Percentiles rank a stretch among this genome's conserved stretches.
phyloP scores from a whole-genome alignment of 1,140 invertebrate genomes.

The Latrodectus geometricus region DNA sequence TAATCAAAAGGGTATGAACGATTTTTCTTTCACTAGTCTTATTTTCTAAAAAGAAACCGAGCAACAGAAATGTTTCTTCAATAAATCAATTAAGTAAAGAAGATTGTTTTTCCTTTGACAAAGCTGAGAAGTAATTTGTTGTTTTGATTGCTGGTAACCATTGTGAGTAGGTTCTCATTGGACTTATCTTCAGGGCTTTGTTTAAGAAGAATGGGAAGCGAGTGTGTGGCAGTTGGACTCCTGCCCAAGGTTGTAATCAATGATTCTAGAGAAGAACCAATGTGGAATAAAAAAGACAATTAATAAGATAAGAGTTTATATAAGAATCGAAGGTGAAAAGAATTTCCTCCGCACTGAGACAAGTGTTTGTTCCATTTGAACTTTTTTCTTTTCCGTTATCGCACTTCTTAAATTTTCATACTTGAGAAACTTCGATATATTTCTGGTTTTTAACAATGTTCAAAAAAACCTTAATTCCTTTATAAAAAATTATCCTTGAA shows the following conservation, averaged over 20 bases:
- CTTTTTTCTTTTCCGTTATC: neutral
- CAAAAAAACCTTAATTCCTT: neutral
- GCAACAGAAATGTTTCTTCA: neutral
- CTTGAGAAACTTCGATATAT: neutral
- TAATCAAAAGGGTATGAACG: neutral
- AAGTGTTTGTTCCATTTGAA: neutral
- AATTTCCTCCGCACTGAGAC: neutral
- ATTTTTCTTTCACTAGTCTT: neutral
- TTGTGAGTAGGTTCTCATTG: neutral
- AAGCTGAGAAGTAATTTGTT: slow-evolving; percentile 1
- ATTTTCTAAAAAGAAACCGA: neutral
- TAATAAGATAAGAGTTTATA: slow-evolving; percentile 3
- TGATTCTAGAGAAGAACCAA: neutral
- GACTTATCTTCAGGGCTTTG: neutral
- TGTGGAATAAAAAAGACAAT: neutral
- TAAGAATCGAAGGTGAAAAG: neutral
- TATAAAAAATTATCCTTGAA: neutral
- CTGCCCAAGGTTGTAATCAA: neutral
- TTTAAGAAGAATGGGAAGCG: neutral
- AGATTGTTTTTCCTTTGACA: neutral
- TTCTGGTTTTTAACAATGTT: neutral
- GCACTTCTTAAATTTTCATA: neutral
- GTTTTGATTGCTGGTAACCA: neutral
- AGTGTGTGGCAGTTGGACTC: neutral
- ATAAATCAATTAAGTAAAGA: slow-evolving; percentile 3